Percentiles rank a stretch among this genome's conserved stretches.
phyloP scores from a whole-genome alignment of 2,888 invertebrate species.

The Kryphioiulus occultus region DNA sequence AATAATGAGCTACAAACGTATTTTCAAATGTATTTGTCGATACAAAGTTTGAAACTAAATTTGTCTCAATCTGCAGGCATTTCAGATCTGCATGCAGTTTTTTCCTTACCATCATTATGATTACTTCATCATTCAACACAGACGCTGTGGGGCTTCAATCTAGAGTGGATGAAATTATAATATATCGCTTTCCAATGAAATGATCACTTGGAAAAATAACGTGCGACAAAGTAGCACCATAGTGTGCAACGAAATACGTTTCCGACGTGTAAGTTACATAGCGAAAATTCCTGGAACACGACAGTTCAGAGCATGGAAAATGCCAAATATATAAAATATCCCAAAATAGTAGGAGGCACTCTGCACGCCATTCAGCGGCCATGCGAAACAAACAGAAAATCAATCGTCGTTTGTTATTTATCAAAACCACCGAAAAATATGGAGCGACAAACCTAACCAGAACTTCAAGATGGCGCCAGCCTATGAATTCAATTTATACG shows the following conservation, averaged over 20 bases:
- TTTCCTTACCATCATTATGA: neutral
- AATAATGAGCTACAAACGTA: no score
- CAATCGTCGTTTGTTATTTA: constrained; percentile 5
- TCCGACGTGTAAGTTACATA: neutral
- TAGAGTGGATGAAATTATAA: neutral
- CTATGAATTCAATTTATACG: neutral
- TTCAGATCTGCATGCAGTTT: no score
- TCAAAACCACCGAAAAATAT: neutral
- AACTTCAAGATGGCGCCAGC: neutral
- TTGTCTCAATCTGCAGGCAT: no score
- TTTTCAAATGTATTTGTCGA: no score
- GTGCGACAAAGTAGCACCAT: neutral
- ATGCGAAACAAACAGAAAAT: neutral
- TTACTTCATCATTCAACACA: neutral
- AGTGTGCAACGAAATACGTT: neutral
- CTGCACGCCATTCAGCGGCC: neutral
- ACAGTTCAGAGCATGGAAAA: neutral
- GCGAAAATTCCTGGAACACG: neutral
- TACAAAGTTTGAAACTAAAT: no score
- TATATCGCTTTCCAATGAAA: neutral
- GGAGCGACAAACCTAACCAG: neutral
- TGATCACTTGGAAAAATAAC: neutral
- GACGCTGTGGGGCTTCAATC: neutral
- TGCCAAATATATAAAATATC: neutral
- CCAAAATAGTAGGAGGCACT: neutral